phyloP scores from a whole-genome alignment of 2,888 invertebrate species.

The Neoitamus cyanurus region DNA sequence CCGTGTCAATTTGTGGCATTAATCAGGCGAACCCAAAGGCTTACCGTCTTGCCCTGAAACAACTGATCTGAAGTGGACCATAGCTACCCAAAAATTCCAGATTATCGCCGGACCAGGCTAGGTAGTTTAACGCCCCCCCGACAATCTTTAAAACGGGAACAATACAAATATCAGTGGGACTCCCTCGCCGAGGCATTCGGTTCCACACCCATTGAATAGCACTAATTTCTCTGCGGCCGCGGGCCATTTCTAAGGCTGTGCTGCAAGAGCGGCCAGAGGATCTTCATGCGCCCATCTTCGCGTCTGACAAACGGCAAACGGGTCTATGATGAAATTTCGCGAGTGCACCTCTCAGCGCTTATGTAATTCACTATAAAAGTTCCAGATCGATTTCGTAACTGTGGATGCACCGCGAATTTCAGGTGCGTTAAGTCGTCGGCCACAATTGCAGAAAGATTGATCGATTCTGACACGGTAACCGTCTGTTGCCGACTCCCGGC shows the following conservation, averaged over 20 bases:
- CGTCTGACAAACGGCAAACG: background rate
- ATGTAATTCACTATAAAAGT: background rate
- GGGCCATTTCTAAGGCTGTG: constrained; percentile 27
- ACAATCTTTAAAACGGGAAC: constrained; percentile 26
- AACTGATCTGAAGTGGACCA: background rate
- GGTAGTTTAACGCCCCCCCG: background rate
- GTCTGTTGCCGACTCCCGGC: background rate
- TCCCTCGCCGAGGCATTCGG: constrained; percentile 4
- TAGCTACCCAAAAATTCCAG: background rate
- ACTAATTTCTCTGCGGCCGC: constrained; percentile 31
- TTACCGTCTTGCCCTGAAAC: background rate
- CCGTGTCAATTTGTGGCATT: background rate
- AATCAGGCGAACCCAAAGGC: background rate
- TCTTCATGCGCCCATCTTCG: constrained; percentile 26
- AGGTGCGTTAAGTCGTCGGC: constrained; percentile 40
- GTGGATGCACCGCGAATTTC: constrained; percentile 23
- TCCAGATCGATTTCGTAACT: constrained; percentile 40
- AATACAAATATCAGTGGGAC: constrained; percentile 25
- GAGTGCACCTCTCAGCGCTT: constrained; percentile 23
- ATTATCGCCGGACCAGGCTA: background rate
- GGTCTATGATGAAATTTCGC: constrained; percentile 36
- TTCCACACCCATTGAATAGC: constrained; percentile 39
- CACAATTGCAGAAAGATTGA: constrained; percentile 36
- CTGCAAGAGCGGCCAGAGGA: background rate
- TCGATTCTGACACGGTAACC: constrained; percentile 1